A percentile compares a stretch with the other conserved stretches of the same genome.
Conservation (phyloP, 2,797 vertebrate species). For the Eulemur mongoz region DNA sequence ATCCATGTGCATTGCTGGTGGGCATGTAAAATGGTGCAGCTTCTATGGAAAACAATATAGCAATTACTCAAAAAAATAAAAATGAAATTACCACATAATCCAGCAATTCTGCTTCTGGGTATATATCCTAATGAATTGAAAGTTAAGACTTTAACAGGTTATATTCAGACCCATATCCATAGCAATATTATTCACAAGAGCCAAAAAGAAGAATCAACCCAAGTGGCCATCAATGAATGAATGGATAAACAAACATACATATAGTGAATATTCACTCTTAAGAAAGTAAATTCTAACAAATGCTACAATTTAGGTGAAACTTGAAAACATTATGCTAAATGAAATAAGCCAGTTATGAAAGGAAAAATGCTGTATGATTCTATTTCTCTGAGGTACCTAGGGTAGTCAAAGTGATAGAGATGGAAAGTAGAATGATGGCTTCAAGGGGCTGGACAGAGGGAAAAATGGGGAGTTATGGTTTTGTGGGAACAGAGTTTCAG, state of each 20-base stretch:
- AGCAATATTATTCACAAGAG: background rate
- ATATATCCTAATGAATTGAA: background rate
- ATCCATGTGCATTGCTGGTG: background rate
- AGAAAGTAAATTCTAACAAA: background rate
- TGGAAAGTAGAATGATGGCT: background rate
- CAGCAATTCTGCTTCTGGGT: background rate
- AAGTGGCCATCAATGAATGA: background rate
- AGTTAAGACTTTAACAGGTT: background rate
- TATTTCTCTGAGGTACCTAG: background rate
- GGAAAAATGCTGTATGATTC: background rate
- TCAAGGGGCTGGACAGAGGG: background rate
- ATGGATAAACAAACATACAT: background rate
- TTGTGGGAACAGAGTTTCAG: background rate
- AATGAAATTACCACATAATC: background rate
- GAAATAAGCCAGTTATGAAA: background rate
- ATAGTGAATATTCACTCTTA: background rate
- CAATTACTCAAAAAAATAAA: background rate
- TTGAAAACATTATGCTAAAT: background rate
- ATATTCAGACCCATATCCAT: background rate
- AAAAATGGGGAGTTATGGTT: background rate
- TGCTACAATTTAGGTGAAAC: background rate
- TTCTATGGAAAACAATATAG: background rate
- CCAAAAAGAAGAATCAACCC: background rate
- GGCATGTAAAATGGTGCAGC: background rate
- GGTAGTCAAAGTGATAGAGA: background rate